Conservation (phyloP, 2,113 vertebrate species). For the Cariama cristata region DNA sequence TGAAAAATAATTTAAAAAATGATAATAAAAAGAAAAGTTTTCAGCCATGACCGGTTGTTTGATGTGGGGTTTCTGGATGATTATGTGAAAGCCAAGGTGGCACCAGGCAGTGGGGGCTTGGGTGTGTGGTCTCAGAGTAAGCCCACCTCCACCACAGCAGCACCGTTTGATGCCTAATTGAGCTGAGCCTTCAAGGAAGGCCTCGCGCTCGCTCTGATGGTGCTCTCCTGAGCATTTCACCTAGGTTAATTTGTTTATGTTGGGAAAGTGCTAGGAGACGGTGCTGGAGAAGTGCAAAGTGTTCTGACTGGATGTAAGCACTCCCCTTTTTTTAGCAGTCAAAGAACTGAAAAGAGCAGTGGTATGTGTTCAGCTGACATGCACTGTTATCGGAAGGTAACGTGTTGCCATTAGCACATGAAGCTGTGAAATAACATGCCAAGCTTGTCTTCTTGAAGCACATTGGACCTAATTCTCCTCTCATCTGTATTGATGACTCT, state of each 20-base stretch:
- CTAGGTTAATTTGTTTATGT: neutral
- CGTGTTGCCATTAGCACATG: neutral
- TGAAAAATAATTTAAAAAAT: neutral
- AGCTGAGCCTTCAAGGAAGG: neutral
- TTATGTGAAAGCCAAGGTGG: neutral
- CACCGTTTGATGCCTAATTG: neutral
- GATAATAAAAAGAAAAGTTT: neutral
- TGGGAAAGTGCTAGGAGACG: neutral
- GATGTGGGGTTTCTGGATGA: neutral
- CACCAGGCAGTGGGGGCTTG: neutral
- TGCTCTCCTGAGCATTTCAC: neutral
- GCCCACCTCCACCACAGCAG: fast-evolving
- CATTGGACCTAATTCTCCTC: neutral
- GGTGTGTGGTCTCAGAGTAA: neutral
- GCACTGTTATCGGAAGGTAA: neutral
- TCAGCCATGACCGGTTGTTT: neutral
- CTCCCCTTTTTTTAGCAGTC: neutral
- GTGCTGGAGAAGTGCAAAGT: neutral
- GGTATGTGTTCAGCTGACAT: neutral
- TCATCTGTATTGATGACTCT: neutral
- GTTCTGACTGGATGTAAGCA: neutral
- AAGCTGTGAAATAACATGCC: neutral
- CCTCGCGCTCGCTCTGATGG: neutral
- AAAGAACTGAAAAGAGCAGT: neutral
- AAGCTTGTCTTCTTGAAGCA: neutral